Base-by-base conservation (phyloP, 2,888 invertebrate genomes). In the Drosophila paranaensis region DNA sequence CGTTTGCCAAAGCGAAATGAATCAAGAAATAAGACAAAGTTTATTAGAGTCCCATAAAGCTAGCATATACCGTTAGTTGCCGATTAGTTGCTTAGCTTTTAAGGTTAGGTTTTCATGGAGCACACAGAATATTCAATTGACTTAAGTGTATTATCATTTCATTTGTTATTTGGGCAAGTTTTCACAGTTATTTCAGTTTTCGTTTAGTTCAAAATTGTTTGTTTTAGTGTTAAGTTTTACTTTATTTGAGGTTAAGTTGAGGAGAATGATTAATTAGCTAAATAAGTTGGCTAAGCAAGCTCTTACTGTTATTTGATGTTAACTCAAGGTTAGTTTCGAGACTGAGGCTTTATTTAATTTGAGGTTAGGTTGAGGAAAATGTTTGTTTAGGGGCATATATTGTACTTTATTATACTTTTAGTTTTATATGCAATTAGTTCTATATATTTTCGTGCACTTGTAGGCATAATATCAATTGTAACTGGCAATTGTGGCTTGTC, bases 1-100 rank as follows among this genome's bases (percentile, higher is more conserved):
- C 13, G 50, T 50, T 50, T 50, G 50, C 50, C 50, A 50, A 50
- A 35, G 16, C 35, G 30, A 50, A 33, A 33, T 16, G 48, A 50
- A 35, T 35, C 50, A 50, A 20, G 33, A 50, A 33, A 50, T 35
- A 35, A 35, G 33, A 30, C n/a, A 33, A 33, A 10, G 10, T 48
- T n/a, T 27, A 2, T 30, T 30, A 30, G 48, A 48, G 2, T 20
- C 35, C 3, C 13, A 20, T 35, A 35, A 20, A 16, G 33, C 48
- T 30, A 48, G 30, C n/a, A 48, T 30, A 11, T 50, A 33, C 33
- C 48, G 50, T 50, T 50, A 50, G 50, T 33, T 39, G 20, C 25
- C n/a, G 2, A 30, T 30, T 27, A 48, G 27, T 10, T n/a, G 30
- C 30, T 2, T 2, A 14, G 13, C 16, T 35, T 20, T 37, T 37